A percentile compares a stretch with the other conserved stretches of the same genome.
Conservation (phyloP, 2,888 invertebrate genomes). For the Cataglyphis livida region DNA sequence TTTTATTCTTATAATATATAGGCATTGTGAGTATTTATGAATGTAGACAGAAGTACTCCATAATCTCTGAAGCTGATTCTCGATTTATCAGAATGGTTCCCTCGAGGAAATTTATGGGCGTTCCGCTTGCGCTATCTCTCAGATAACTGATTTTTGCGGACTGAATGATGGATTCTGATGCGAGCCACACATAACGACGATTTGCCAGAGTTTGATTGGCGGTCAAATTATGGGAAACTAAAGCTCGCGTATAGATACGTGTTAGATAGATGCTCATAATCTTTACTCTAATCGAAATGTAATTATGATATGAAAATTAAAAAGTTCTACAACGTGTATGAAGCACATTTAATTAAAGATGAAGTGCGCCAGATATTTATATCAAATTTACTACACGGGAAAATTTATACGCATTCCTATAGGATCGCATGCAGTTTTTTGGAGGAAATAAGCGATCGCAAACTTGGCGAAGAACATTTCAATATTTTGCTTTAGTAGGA, state of each 20-base stretch:
- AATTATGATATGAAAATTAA: background rate
- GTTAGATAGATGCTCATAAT: background rate
- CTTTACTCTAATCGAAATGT: constrained; percentile 1
- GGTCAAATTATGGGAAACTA: constrained; percentile 7
- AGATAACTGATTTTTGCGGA: constrained; percentile 43
- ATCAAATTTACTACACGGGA: background rate
- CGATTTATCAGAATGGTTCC: constrained; percentile 60
- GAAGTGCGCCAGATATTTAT: background rate
- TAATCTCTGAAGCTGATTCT: constrained; percentile 54
- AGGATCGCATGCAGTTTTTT: background rate
- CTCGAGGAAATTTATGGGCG: constrained; percentile 50
- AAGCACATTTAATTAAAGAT: background rate
- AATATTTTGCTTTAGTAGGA: constrained; percentile 45
- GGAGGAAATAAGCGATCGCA: background rate
- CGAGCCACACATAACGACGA: constrained; percentile 18
- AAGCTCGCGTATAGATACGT: background rate
- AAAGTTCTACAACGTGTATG: background rate
- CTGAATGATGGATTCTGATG: constrained; percentile 51
- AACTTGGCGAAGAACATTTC: constrained; percentile 20
- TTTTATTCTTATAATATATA: background rate
- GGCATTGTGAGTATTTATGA: constrained; percentile 19
- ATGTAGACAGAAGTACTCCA: constrained; percentile 33
- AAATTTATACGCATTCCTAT: background rate
- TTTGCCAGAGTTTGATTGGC: constrained; percentile 26
- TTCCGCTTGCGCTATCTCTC: constrained; percentile 33